Conservation (phyloP, 2,797 vertebrate species). For the Xyrichtys novacula region DNA sequence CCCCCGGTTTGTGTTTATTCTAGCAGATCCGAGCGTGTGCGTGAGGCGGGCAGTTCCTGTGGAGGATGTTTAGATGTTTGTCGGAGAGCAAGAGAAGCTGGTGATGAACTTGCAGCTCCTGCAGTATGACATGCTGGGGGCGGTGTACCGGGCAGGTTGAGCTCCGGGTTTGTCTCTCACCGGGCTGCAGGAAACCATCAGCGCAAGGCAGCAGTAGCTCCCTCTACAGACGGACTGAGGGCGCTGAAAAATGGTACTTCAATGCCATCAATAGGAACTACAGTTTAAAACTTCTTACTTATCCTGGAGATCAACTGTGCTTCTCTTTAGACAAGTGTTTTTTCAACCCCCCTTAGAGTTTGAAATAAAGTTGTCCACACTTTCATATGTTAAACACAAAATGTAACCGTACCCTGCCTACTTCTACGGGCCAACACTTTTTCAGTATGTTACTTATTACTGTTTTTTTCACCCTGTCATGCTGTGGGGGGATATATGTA, state of each 20-base stretch:
- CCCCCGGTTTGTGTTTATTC: slow-evolving; percentile 6
- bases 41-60: slow-evolving; percentile 12
- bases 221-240: slow-evolving; percentile 77
- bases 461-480: background rate
- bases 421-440: background rate
- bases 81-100: slow-evolving; percentile 61
- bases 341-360: too few species aligned
- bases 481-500: slow-evolving; percentile 20
- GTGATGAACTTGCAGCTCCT: slow-evolving; percentile 77
- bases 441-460: slow-evolving; percentile 7
- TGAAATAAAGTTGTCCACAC: too few species aligned
- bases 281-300: background rate
- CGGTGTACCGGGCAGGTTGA: slow-evolving; percentile 79
- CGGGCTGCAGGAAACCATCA: slow-evolving; percentile 47
- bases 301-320: too few species aligned
- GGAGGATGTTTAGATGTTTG: slow-evolving; percentile 50
- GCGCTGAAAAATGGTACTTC: slow-evolving; percentile 1
- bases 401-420: background rate
- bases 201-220: slow-evolving; percentile 73
- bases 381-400: background rate
- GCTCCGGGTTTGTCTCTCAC: slow-evolving; percentile 64
- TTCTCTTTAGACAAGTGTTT: too few species aligned
- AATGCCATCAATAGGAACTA: too few species aligned
- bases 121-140: slow-evolving; percentile 76
- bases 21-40: slow-evolving; percentile 20